Evolutionary conservation across 2,888 invertebrate genomes (phyloP), one percentile per base, ranked within the genome.

Genomic region (Philonicus albiceps): DNA sequence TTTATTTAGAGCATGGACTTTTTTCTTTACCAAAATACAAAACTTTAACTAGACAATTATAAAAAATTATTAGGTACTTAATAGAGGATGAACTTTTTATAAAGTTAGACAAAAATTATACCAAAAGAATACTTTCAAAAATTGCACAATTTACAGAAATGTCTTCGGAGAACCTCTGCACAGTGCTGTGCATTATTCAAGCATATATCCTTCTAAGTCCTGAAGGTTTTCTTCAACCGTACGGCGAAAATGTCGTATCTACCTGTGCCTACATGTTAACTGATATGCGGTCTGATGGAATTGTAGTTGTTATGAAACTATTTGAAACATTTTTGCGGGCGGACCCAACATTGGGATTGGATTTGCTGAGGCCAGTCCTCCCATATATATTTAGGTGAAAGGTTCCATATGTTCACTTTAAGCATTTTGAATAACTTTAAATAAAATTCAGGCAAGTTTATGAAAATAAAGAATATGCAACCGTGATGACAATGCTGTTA

Each of bases 181-280:
- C 95, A 87, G 96, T 96, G 88, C 93, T 98, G 16, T 95, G 96
- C 89, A 96, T 98, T 90, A 95, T 96, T 91, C 95, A 96, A 91
- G 96, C 96, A 0, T 97, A 98, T 91, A 94, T 97, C 0, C 92
- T 97, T 19, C 92, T 98, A 13, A 96, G 95, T 88, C 96, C 97
- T 0, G 95, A 96, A 90, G 94, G 96, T 89, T 97, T 96, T 90
- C 93, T 97, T 87, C 93, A 95, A 89, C 95, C 94, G 8, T 95
- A 95, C 87, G 97, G 97, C 0, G 93, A 93, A 13, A 93, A 94
- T 80, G 94, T 98, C 88, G 94, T 97, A 88, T 93, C 94, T 1
- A 93, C 95, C 13, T 94, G 97, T 87, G 95, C 95, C 88, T 94
- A 95, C 85, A 93, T 97, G 91, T 93, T 98, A 88, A 93, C 95